phyloP scores from a whole-genome alignment of 2,888 invertebrate genomes.

The Flexamia atlantica region DNA sequence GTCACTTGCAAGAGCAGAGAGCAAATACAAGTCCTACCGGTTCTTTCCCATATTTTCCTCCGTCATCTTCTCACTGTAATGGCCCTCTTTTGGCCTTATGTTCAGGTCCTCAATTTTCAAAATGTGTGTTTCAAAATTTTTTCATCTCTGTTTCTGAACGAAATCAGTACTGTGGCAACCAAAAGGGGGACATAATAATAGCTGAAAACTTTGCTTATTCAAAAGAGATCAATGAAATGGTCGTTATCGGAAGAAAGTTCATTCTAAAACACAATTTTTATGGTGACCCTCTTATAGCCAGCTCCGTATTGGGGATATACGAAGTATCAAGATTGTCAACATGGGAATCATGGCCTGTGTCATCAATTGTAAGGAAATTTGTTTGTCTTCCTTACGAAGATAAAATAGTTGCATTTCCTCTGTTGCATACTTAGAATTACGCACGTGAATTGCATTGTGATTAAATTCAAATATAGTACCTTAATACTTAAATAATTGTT shows the following conservation, averaged over 20 bases:
- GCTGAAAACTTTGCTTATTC: conserved; percentile 49
- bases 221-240: conserved; percentile 39
- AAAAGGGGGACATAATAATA: conserved; percentile 51
- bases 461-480: not conserved
- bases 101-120: conserved; percentile 43
- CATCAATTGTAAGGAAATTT: conserved; percentile 40
- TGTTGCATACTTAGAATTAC: conserved; percentile 12
- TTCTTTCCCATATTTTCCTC: too few species aligned
- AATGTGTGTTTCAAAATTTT: conserved; percentile 27
- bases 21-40: too few species aligned
- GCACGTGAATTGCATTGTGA: not conserved
- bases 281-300: conserved; percentile 36
- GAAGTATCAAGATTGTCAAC: conserved; percentile 36
- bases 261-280: conserved; percentile 6
- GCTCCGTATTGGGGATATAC: conserved; percentile 37
- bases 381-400: conserved; percentile 40
- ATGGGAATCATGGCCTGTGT: conserved; percentile 39
- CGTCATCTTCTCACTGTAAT: conserved; percentile 40
- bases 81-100: conserved; percentile 50
- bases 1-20: conserved; percentile 8
- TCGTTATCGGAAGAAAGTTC: conserved; percentile 49
- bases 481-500: not conserved
- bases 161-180: conserved; percentile 47
- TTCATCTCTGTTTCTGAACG: conserved; percentile 15
- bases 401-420: not conserved